phyloP scores from a whole-genome alignment of 92 coral and sea anemone genomes.

The Metridium senile region DNA sequence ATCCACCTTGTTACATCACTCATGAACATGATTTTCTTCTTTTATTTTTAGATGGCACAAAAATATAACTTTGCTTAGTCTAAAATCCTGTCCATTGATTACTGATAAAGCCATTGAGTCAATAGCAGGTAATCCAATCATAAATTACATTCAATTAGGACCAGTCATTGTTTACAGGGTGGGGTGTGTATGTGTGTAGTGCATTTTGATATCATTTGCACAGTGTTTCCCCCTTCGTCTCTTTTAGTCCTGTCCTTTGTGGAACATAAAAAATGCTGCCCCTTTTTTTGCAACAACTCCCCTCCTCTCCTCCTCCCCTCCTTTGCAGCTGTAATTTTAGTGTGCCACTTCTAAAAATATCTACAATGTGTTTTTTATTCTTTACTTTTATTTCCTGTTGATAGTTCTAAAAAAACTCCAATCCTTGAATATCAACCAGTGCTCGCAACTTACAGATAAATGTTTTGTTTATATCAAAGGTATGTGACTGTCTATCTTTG shows the following conservation, averaged over 20 bases:
- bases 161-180: too few relatives aligned
- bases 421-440: conserved; percentile 75
- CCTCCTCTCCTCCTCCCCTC: background rate
- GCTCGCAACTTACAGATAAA: conserved; percentile 86
- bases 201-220: too few relatives aligned
- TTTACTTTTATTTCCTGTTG: background rate
- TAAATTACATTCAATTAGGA: too few relatives aligned
- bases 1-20: too few relatives aligned
- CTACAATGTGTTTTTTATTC: background rate
- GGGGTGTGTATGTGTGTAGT: too few relatives aligned
- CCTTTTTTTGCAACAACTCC: too few relatives aligned
- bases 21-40: too few relatives aligned
- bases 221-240: too few relatives aligned
- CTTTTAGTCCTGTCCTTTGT: too few relatives aligned
- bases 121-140: conserved; percentile 58
- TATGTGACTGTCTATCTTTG: background rate
- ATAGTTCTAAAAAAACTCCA: conserved; percentile 80
- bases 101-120: conserved; percentile 96
- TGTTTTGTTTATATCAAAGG: conserved; percentile 84
- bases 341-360: background rate
- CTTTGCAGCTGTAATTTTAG: background rate
- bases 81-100: conserved; percentile 84
- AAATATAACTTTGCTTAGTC: conserved; percentile 78
- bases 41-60: conserved; percentile 66
- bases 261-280: too few relatives aligned